These are phyloP conservation scores for Pogonophryne albipinna DNA, from an alignment of 2,797 vertebrate species.

Conservation along the genomic window DNA sequence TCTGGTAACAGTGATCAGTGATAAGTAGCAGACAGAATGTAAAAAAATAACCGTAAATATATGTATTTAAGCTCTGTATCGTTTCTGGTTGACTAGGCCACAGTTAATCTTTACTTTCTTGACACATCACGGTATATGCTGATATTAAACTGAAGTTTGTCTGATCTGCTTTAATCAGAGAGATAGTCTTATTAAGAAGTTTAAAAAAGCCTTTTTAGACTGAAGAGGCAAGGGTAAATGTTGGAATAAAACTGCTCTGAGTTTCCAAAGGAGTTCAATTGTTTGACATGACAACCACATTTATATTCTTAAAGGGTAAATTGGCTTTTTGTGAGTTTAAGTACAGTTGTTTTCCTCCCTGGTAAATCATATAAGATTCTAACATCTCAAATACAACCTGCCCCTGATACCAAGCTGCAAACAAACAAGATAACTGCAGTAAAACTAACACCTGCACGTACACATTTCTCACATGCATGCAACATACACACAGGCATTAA, in stretches of 20 bases:
- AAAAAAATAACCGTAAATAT: constrained; percentile 24
- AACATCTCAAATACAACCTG: neutral
- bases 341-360: neutral
- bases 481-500: constrained; percentile 29
- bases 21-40: neutral
- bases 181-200: constrained; percentile 16
- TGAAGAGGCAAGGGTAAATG: constrained; percentile 14
- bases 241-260: constrained; percentile 19
- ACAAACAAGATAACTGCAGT: constrained; percentile 18
- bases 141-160: constrained; percentile 25
- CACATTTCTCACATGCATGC: neutral
- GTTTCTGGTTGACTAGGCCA: constrained; percentile 7
- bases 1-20: neutral
- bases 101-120: too few species aligned
- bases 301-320: constrained; percentile 21
- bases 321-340: neutral
- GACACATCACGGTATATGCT: too few species aligned
- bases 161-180: constrained; percentile 19
- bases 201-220: constrained; percentile 18
- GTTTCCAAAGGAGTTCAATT: neutral
- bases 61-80: constrained; percentile 9
- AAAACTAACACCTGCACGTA: constrained; percentile 17
- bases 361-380: constrained; percentile 12
- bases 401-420: neutral
- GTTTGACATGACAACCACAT: constrained; percentile 1